Base-by-base conservation (phyloP, 2,113 vertebrate genomes). In the Hymenochirus boettgeri region DNA sequence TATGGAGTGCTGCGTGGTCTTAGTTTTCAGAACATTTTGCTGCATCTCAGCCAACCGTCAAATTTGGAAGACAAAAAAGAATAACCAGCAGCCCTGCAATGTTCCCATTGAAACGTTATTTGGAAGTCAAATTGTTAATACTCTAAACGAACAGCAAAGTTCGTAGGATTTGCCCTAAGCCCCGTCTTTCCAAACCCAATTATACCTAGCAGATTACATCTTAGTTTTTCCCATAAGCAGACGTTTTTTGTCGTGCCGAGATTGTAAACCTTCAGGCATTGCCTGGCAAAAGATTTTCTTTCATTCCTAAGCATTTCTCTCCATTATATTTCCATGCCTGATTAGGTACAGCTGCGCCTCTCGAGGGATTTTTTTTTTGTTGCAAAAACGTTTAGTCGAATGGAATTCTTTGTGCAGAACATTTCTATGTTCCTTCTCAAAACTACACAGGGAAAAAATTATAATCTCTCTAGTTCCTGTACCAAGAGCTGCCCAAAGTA, bases 331-430 rank as follows among this genome's bases (percentile, higher is more conserved):
- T 67, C 64, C 64, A 67, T 67, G 64, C 12, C 64, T 67, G 64
- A 67, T 67, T 67, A 67, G 64, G 56, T 39, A 31, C 56, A 67
- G 56, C 64, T 67, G 64, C 21, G 64, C 64, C 55, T 66, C 55
- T 27, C 6, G 45, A 58, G 64, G 55, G 55, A 66, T 51, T 27
- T 39, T 29, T n/a, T n/a, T n/a, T n/a, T n/a, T n/a, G n/a, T n/a
- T n/a, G 39, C 37, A 33, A 21, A 42, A 37, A 58, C 55, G 45
- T 29, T 67, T 52, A 59, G 64, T 27, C 18, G 25, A 66, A 58
- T 52, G 24, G 54, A 59, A 51, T 59, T 52, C 23, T 67, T 42
- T 57, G n/a, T 12, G 13, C 4, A 15, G 29, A 19, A 56, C 46
- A 57, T 57, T 31, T 31, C 31, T 33, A 27, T 23, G 52, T 56